Evolutionary conservation across 2,113 vertebrate genomes (phyloP), one percentile per base, ranked within the genome.

Genomic region (Ivindomyrus marchei): DNA sequence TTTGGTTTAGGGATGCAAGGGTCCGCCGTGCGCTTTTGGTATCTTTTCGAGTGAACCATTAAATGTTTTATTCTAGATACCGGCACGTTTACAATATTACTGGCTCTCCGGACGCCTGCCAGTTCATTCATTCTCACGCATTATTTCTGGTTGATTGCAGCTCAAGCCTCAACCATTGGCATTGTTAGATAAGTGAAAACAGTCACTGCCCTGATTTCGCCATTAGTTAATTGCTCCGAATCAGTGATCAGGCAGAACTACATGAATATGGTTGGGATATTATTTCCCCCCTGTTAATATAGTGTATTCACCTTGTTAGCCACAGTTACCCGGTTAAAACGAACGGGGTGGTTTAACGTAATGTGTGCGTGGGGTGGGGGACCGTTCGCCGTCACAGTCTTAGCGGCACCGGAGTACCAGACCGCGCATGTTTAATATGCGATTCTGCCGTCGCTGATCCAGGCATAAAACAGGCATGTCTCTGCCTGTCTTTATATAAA

Each of bases 101-200:
- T 7, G 4, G 27, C 49, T 52, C 17, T 52, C 24, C 49, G 13
- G 21, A 42, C 45, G 83, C 83, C 39, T 85, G 85, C 47, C 49
- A 53, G 49, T 53, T 87, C 85, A 87, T 87, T 87, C 85, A 87
- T 87, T 87, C 47, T 52, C 42, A 87, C 17, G 42, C 27, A 36
- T 87, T 53, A 50, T 87, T 53, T 36, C 49, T 52, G 47, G 49
- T 49, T 52, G 49, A 27, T 52, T 50, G 24, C 49, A 87, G 24
- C 49, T 10, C 19, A 86, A 11, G 27, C 49, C 47, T 87, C 83
- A 47, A 52, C 49, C 42, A 47, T 52, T 87, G 85, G 85, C 46
- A 87, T 87, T 52, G 47, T 53, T 53, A 87, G 83, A 19, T 27
- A 85, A 70, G 10, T 85, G 74, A 80, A 42, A 42, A 11, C 45